Base-by-base conservation (phyloP, 2,113 vertebrate genomes). In the Isichthys henryi region DNA sequence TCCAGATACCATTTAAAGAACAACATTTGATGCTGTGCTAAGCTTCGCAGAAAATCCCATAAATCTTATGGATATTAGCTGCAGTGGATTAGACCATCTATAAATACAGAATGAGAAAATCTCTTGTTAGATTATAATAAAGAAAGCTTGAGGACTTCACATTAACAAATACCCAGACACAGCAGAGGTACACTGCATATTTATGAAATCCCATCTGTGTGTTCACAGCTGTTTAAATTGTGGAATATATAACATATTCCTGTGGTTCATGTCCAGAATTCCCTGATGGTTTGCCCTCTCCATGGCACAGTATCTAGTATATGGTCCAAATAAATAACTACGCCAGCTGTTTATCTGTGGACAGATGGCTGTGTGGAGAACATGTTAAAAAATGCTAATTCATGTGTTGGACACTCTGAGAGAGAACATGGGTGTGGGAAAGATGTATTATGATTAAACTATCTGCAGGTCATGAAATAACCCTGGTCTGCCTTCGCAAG, bases 371-470 rank as follows among this genome's bases (percentile, higher is more conserved):
- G 8, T 84, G 45, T 84, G 7, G 45, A 23, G 82, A 84, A 84
- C 39, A 84, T 84, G 82, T 8, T 84, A 84, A 84, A 74, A 84
- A 48, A 84, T 84, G 82, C 82, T 48, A 84, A 84, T 48, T 84
- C 10, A 84, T 84, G 17, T 80, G 4, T 43, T 80, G 43, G 11
- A 84, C 19, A 84, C 43, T 48, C 82, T 48, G 23, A 84, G 39
- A 84, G 19, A 84, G 43, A 45, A 21, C 45, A 48, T 48, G 82
- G 82, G 82, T 45, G 39, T 48, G 45, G 82, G 21, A 15, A 82
- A 82, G 17, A 45, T 23, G 43, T 21, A 43, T 82, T 43, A 45
- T 82, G 35, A 82, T 82, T 45, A 82, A 45, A 45, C 62, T 70
- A 31, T 70, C 62, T 70, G n/a, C 62, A 70, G 62, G 74, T 80